Conservation (phyloP, 2,888 invertebrate genomes). For the Acronicta aceris region DNA sequence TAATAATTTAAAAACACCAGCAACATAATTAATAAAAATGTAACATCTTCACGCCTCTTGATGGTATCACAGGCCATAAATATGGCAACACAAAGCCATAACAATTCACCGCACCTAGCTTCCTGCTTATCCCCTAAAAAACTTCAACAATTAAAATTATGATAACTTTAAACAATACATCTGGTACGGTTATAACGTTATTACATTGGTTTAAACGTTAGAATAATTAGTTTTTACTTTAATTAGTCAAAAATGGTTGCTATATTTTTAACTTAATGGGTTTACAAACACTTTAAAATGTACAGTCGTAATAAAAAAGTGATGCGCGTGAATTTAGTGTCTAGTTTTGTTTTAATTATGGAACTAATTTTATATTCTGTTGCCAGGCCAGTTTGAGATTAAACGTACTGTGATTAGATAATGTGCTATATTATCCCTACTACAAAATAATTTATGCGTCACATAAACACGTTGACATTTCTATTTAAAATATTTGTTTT, state of each 20-base stretch:
- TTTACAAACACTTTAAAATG: conserved; percentile 33
- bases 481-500: too few species aligned
- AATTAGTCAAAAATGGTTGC: conserved; percentile 26
- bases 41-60: conserved; percentile 37
- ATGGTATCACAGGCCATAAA: conserved; percentile 52
- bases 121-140: conserved; percentile 43
- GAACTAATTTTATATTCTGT: conserved; percentile 3
- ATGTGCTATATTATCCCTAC: too few species aligned
- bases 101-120: conserved; percentile 26
- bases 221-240: conserved; percentile 34
- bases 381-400: neutral
- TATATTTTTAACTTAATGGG: conserved; percentile 23
- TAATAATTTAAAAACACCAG: conserved; percentile 32
- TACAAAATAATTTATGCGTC: too few species aligned
- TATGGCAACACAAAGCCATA: conserved; percentile 38
- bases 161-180: conserved; percentile 40
- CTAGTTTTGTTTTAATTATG: conserved; percentile 10
- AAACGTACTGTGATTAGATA: too few species aligned
- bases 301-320: conserved; percentile 18
- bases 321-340: conserved; percentile 4
- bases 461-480: too few species aligned
- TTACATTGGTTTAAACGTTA: conserved; percentile 23
- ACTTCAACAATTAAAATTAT: conserved; percentile 32
- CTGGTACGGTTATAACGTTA: conserved; percentile 24
- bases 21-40: conserved; percentile 49